These are phyloP conservation scores for Tromatobia lineatoria DNA, from an alignment of 2,888 invertebrate species.

Conservation along the genomic window DNA sequence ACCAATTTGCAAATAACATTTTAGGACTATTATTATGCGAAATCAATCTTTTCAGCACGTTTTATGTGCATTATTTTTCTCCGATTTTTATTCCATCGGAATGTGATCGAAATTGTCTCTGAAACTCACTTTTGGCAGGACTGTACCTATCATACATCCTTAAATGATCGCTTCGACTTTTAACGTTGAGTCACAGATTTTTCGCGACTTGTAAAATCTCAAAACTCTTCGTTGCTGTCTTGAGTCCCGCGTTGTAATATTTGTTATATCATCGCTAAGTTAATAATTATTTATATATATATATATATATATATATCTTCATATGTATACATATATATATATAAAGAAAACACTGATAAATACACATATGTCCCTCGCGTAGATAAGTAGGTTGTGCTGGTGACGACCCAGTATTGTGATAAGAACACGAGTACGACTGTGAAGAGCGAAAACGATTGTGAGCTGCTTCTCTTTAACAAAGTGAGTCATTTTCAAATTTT, in stretches of 20 bases:
- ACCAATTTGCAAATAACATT: no score
- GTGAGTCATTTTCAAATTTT: no score
- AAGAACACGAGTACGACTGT: constrained; percentile 50
- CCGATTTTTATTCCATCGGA: no score
- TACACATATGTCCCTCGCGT: constrained; percentile 45
- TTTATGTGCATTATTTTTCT: no score
- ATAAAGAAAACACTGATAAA: constrained; percentile 26
- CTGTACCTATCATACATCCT: no score
- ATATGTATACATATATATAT: constrained; percentile 66
- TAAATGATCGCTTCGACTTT: neutral
- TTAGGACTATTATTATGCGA: no score
- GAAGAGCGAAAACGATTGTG: constrained; percentile 21
- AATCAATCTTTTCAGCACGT: no score
- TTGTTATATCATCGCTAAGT: constrained; percentile 74
- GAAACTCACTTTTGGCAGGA: no score
- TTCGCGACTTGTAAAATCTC: neutral
- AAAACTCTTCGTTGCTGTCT: constrained; percentile 10
- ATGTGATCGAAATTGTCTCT: no score
- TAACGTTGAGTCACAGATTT: constrained; percentile 9
- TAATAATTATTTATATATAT: constrained; percentile 73
- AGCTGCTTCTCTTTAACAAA: constrained; percentile 15
- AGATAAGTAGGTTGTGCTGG: constrained; percentile 49
- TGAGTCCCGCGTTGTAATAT: constrained; percentile 68
- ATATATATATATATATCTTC: constrained; percentile 68
- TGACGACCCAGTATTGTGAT: constrained; percentile 76